Base-by-base conservation (phyloP, 1,140 invertebrate genomes). In the Caenorhabditis brenneri region DNA sequence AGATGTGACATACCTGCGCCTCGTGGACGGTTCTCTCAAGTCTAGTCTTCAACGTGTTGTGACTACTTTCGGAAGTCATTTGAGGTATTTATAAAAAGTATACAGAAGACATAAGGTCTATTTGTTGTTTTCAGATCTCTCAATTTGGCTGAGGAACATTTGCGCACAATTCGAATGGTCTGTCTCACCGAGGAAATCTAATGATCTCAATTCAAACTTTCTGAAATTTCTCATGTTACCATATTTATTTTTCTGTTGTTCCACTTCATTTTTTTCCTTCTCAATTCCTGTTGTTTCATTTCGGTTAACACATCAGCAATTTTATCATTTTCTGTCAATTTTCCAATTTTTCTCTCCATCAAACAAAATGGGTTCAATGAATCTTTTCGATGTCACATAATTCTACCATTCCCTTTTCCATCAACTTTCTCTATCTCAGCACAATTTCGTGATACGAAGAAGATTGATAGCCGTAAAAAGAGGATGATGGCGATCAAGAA, bases 1-100 rank as follows among this genome's bases (percentile, higher is more conserved):
- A 74, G 65, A 74, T 74, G 65, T 74, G 65, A 74, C 65, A 74
- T 74, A 22, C n/a, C 29, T 74, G 65, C 65, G 65, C 46, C 12
- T 74, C 6, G 65, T 74, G 42, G 65, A 74, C 22, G 33, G n/a
- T 10, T 74, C 65, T 7, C 65, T 74, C 65, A 74, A 42, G 29
- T 74, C 65, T 33, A 24, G 36, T 12, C 65, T 74, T 74, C 65
- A 74, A 42, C 33, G 65, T 22, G 65, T 74, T 31, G 65, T 74
- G 7, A 42, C 65, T 24, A 42, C 65, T 24, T 74, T 42, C 36
- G 65, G 65, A 74, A 74, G 36, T n/a, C 65, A 74, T 46, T 42
- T 74, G 22, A 46, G 36, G 65, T 7, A 80, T 53, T 80, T 27
- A 15, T 10, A 19, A 22, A 19, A 42, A 15, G 9, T 48, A 4